Base-by-base conservation (phyloP, 2,797 vertebrate genomes). In the Discoglossus pictus region DNA sequence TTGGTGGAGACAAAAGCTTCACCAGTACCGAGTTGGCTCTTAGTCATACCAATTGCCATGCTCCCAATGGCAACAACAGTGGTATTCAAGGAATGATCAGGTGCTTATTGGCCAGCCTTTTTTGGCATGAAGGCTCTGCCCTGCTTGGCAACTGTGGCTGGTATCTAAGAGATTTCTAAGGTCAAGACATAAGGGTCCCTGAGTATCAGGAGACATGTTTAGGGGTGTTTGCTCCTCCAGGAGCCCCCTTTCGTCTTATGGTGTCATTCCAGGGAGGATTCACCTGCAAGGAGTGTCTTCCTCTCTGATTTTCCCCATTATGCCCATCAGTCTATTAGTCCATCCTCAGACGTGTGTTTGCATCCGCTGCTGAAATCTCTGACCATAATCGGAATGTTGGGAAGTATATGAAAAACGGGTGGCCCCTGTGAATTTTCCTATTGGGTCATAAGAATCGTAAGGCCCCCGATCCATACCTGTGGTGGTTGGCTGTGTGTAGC, bases 341-440 rank as follows among this genome's bases (percentile, higher is more conserved):
- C 43, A 68, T 72, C 71, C 75, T 93, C 91, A 97, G 79, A 97
- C 95, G 3, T 97, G 96, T 66, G 96, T 98, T 91, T 98, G 96
- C 95, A 97, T 98, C 75, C 94, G 82, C 81, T 98, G 96, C 12
- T 94, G 95, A 86, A 94, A 95, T 74, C 93, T 91, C 71, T 94
- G 91, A 66, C 94, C 94, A 17, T 93, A 96, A 86, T 98, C 95
- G 69, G 94, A 94, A 59, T 94, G 94, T 1, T 94, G 93, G 12
- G 96, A 95, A 1, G 93, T 92, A 80, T 98, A 97, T 0, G 96
- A 96, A 79, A 94, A 98, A 1, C 94, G 88, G 0, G 92, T 87
- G 73, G 87, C 82, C 0, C 88, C 88, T 65, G 87, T 83, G 2
- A 92, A 95, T 73, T 97, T 97, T 35, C 91, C 92, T 15, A 92